phyloP scores from a whole-genome alignment of 2,113 vertebrate genomes.

The Myiagra hebetior region DNA sequence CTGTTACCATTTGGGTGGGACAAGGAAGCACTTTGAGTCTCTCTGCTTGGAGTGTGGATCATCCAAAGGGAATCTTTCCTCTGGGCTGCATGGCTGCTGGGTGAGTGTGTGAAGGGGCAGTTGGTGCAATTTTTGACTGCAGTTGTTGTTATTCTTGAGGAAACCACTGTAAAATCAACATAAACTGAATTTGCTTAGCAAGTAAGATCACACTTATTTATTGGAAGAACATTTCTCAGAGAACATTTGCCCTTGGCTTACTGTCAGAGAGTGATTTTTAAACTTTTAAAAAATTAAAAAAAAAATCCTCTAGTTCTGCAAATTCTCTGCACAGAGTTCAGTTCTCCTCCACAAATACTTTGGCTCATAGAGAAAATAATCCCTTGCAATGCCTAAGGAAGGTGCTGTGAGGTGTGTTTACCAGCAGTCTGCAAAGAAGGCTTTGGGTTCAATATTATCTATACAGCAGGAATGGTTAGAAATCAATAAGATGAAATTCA shows the following conservation, averaged over 20 bases:
- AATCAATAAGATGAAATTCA: conserved; percentile 28
- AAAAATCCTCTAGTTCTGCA: not conserved
- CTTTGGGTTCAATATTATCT: not conserved
- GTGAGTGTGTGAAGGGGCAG: not conserved
- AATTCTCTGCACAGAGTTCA: not conserved
- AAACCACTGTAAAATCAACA: not conserved
- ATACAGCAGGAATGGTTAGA: not conserved
- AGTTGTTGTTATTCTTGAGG: not conserved
- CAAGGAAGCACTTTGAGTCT: not conserved
- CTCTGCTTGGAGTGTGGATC: not conserved
- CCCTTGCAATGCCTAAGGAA: not conserved
- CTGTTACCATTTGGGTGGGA: not conserved
- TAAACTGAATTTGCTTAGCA: not conserved
- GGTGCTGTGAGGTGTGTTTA: not conserved
- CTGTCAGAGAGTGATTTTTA: not conserved
- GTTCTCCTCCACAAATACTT: not conserved
- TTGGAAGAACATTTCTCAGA: not conserved
- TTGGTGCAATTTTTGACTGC: not conserved
- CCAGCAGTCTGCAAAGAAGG: not conserved
- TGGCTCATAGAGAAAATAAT: not conserved
- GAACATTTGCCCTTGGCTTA: not conserved
- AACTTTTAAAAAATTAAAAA: not conserved
- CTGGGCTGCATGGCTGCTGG: not conserved
- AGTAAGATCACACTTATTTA: not conserved
- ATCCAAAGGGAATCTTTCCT: not conserved